Base-by-base conservation (phyloP, 2,888 invertebrate species). In the Andrena bicolor region DNA sequence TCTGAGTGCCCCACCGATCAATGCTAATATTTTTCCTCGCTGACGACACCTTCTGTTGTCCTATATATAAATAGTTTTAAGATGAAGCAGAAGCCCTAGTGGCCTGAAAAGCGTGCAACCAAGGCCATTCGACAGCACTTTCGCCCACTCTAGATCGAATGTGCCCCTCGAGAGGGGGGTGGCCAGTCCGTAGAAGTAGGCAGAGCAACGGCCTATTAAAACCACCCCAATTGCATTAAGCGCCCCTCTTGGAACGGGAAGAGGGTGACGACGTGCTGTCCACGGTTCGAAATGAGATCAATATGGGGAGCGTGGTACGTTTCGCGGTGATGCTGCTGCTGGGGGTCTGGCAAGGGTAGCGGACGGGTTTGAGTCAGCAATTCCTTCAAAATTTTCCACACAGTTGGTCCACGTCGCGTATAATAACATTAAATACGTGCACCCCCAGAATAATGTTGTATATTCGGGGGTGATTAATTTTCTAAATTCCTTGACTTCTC, bases 161-260 rank as follows among this genome's bases (percentile, higher is more conserved):
- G 64, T 26, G 26, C 32, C 53, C 64, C 26, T 16, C 5, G 58
- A 13, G 13, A n/a, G 8, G 30, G 23, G 23, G n/a, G n/a, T 10
- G 10, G 28, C 8, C 13, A 16, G 10, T 28, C 56, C 65, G 64
- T 26, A 26, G 63, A 28, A n/a, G 69, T 23, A 16, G 30, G 16
- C 32, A 8, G 49, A 58, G 56, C 10, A 32, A 32, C 78, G 61
- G 51, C 86, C 84, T 80, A 82, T 86, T 85, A 83, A 87, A 88
- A 82, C 75, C 77, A 86, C 82, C 86, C 87, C 85, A 70, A 71
- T 70, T 82, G 76, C 79, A 82, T 84, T 74, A 83, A 85, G 79
- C 75, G 65, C 6, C 86, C 83, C 83, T 72, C 16, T 64, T 66
- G 32, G 35, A 68, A 48, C 26, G 75, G 35, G 23, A 71, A 61